Evolutionary conservation across 2,888 invertebrate genomes (phyloP).

Genomic region (Dolichopus griseipennis): DNA sequence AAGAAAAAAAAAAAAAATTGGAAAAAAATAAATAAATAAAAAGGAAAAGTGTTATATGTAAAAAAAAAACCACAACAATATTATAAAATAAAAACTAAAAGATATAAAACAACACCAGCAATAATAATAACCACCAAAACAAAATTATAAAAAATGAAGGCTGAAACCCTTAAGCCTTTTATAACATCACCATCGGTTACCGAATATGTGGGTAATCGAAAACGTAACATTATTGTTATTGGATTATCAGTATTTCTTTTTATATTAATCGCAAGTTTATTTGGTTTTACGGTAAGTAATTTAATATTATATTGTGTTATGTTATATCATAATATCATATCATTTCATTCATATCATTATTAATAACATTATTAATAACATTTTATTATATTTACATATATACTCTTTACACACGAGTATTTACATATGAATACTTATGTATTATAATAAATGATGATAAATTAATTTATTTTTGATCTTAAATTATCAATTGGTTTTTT

Average conservation of each 20-base stretch:
- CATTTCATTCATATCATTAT: not conserved
- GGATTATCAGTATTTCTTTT: conserved; percentile 30
- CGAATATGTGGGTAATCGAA: conserved; percentile 28
- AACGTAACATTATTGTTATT: conserved; percentile 29
- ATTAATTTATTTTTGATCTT: too few species aligned
- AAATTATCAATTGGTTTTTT: too few species aligned
- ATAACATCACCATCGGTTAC: conserved; percentile 36
- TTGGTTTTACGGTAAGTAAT: conserved; percentile 35
- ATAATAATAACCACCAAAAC: too few species aligned
- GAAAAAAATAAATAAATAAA: not conserved
- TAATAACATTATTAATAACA: too few species aligned
- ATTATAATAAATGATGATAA: too few species aligned
- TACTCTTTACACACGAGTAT: too few species aligned
- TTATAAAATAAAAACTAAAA: conserved; percentile 21
- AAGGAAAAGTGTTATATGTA: too few species aligned
- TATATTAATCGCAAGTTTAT: conserved; percentile 29
- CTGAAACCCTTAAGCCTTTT: conserved; percentile 42
- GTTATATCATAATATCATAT: not conserved
- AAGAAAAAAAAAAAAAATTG: not conserved
- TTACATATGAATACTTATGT: too few species aligned
- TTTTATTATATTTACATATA: too few species aligned
- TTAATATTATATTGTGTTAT: not conserved
- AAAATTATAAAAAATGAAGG: conserved; percentile 34
- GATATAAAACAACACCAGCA: too few species aligned
- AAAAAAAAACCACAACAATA: conserved; percentile 12